Evolutionary conservation across 1,140 invertebrate genomes (phyloP).

Genomic region (Drosophila prosaltans): DNA sequence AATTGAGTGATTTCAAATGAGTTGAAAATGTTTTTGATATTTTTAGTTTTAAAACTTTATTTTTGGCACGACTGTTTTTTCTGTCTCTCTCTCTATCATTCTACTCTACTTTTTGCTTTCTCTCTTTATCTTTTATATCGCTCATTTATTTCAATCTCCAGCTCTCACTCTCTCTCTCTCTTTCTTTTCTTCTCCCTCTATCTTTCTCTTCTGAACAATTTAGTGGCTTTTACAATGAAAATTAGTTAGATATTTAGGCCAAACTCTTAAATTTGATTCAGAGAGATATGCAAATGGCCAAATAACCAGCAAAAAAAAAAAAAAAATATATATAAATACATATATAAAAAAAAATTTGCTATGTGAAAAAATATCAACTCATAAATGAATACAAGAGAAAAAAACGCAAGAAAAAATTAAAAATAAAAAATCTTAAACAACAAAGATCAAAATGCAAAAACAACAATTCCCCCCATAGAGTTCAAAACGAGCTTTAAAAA

Average conservation of each 20-base stretch:
- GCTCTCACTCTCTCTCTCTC: not conserved
- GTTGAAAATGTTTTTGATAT: too few relatives aligned
- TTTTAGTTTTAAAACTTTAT: not conserved
- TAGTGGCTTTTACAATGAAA: not conserved
- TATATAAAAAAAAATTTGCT: slow-evolving; percentile 21
- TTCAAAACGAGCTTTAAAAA: not conserved
- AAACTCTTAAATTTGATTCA: slow-evolving; percentile 11
- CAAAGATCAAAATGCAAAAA: not conserved
- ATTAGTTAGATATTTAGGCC: slow-evolving; percentile 37
- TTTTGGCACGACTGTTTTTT: slow-evolving; percentile 2
- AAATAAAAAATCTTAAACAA: too few relatives aligned
- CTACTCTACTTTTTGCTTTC: not conserved
- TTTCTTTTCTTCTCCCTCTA: not conserved
- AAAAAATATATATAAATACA: not conserved
- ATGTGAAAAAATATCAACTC: slow-evolving; percentile 21
- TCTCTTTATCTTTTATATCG: not conserved
- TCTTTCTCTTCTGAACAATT: not conserved
- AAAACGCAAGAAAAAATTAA: not conserved
- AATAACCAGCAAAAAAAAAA: slow-evolving; percentile 3
- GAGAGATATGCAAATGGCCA: slow-evolving; percentile 34
- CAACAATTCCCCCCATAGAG: not conserved
- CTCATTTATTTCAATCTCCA: too few relatives aligned
- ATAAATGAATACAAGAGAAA: slow-evolving; percentile 16
- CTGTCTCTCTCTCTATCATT: not conserved
- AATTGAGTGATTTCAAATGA: too few relatives aligned